These are phyloP conservation scores for Troglohyphantes excavatus DNA, from an alignment of 2,888 invertebrate species.

Conservation along the genomic window DNA sequence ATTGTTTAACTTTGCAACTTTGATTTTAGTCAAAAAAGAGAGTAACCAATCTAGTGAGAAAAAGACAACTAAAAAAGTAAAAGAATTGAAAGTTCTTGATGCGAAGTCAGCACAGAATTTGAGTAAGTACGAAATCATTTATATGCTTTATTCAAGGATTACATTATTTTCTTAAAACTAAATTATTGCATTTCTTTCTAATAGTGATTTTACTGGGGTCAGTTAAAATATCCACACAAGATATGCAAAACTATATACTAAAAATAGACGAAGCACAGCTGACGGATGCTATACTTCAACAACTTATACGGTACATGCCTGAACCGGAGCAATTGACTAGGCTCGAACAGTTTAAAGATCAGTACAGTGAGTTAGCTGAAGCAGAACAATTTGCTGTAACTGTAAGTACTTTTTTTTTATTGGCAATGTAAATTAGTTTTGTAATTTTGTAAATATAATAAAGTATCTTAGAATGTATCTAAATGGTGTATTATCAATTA, in stretches of 20 bases:
- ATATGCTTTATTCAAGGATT: too few relatives aligned
- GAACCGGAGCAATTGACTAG: conserved; percentile 94
- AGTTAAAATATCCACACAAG: conserved; percentile 84
- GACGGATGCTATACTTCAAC: conserved; percentile 92
- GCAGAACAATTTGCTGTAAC: conserved; percentile 97
- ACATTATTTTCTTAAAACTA: too few relatives aligned
- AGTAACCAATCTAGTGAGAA: conserved; percentile 79
- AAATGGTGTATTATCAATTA: background rate
- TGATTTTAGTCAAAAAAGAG: conserved; percentile 67
- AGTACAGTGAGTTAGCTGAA: conserved; percentile 91
- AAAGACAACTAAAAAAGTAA: conserved; percentile 89
- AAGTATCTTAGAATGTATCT: background rate
- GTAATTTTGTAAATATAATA: background rate
- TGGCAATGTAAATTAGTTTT: background rate
- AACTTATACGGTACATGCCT: conserved; percentile 95
- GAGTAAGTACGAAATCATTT: conserved; percentile 65
- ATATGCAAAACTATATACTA: conserved; percentile 89
- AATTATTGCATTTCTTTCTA: conserved; percentile 74
- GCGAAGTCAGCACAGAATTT: conserved; percentile 96
- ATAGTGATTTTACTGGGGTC: conserved; percentile 84
- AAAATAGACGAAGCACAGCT: conserved; percentile 93
- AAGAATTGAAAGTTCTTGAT: conserved; percentile 95
- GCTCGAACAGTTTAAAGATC: conserved; percentile 90
- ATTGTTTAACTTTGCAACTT: background rate
- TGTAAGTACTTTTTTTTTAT: conserved; percentile 83